Base-by-base conservation (phyloP, 2,113 vertebrate genomes). In the Pseudolaguvia tuberculata region DNA sequence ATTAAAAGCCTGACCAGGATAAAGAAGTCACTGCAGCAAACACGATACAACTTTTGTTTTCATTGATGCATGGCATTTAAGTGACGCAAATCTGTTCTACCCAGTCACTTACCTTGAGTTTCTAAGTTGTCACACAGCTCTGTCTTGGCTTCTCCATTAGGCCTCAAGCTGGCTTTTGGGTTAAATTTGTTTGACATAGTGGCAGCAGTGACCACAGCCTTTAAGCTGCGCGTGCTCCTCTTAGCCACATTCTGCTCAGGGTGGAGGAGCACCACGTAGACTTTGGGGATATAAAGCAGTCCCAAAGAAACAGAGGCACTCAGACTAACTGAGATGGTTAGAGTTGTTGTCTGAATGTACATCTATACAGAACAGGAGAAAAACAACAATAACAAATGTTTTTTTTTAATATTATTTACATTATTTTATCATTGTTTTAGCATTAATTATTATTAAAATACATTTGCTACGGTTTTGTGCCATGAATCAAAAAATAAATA, bases 121-220 rank as follows among this genome's bases (percentile, higher is more conserved):
- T 99, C 96, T 14, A 96, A 92, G 86, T 92, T 97, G 80, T 99
- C 96, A 0, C 96, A 98, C 84, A 99, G 92, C 89, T 98, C 97
- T 0, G 96, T 96, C 87, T 96, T 97, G 86, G 97, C 96, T 81
- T 99, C 96, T 23, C 97, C 97, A 0, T 99, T 99, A 89, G 96
- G 96, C 77, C 97, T 91, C 85, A 96, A 93, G 74, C 92, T 89
- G 79, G 93, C 94, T 83, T 98, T 98, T 85, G 96, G 95, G 53
- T 95, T 97, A 89, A 99, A 98, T 88, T 99, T 99, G 89, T 98
- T 98, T 87, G 96, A 94, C 97, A 98, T 98, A 86, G 97, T 96
- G 86, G 97, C 95, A 0, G 96, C 97, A 0, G 97, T 98, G 82
- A 98, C 96, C 75, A 99, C 97, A 0, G 97, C 95, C 86, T 98